Evolutionary conservation across 2,113 vertebrate genomes (phyloP).

Genomic region (Oceanites oceanicus): DNA sequence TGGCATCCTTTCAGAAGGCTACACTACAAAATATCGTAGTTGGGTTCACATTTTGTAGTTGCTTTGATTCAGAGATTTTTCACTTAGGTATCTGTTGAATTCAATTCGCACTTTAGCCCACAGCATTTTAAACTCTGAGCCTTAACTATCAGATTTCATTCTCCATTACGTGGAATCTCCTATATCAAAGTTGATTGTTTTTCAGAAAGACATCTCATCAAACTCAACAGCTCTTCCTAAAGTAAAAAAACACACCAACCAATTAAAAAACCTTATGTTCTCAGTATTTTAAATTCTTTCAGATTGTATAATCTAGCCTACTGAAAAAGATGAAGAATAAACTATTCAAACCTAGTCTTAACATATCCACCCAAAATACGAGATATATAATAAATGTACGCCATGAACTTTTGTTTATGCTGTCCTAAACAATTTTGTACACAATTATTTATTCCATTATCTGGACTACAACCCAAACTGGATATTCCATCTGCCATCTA

Average conservation of each 20-base stretch:
- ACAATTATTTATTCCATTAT: neutral
- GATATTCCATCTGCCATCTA: neutral
- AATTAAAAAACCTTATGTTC: neutral
- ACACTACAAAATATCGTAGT: neutral
- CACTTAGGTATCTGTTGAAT: neutral
- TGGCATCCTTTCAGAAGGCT: neutral
- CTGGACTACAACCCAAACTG: neutral
- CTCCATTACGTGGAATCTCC: neutral
- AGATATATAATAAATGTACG: fast-evolving
- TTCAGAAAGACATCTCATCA: neutral
- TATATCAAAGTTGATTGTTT: neutral
- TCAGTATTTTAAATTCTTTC: neutral
- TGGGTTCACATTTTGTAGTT: neutral
- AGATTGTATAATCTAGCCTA: neutral
- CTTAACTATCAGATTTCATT: neutral
- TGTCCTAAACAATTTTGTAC: neutral
- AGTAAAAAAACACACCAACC: neutral
- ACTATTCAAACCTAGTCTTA: neutral
- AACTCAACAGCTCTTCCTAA: neutral
- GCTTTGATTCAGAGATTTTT: neutral
- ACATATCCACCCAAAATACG: neutral
- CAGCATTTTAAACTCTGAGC: neutral
- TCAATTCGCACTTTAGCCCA: neutral
- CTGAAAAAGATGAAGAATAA: neutral
- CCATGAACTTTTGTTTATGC: neutral